A percentile compares a stretch with the other conserved stretches of the same genome.
These are phyloP conservation scores for Danionella cerebrum DNA, from an alignment of 2,113 vertebrate species.

Conservation along the genomic window DNA sequence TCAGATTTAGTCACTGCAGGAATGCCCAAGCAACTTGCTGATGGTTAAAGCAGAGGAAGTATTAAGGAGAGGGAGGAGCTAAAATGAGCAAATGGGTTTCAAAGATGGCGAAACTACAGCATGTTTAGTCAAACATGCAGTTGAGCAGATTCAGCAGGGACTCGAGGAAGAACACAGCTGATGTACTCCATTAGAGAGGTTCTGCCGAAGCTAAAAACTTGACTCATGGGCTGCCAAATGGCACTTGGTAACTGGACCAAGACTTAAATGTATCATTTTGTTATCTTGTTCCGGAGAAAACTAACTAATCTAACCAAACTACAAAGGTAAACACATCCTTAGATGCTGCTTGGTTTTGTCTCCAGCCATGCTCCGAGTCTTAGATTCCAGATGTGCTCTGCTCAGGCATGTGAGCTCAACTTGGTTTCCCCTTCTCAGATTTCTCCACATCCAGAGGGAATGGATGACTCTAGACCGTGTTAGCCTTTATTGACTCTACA, in stretches of 20 bases:
- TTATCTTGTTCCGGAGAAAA: too few species aligned
- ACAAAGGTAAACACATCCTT: too few species aligned
- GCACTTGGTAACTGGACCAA: too few species aligned
- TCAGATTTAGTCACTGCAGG: slow-evolving; percentile 31
- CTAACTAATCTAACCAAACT: too few species aligned
- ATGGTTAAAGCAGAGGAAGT: slow-evolving; percentile 29
- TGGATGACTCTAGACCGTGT: slow-evolving; percentile 11
- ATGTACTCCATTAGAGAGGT: neutral
- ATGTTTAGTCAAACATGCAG: slow-evolving; percentile 24
- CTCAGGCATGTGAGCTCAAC: slow-evolving; percentile 34
- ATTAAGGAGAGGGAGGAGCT: slow-evolving; percentile 35
- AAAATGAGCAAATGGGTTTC: slow-evolving; percentile 37
- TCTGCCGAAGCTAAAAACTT: too few species aligned
- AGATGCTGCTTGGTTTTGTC: too few species aligned
- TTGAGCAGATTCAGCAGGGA: neutral
- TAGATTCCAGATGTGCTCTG: slow-evolving; percentile 53
- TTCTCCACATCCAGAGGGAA: slow-evolving; percentile 39
- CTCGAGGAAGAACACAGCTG: neutral
- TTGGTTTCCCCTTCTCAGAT: slow-evolving; percentile 39
- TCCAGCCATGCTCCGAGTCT: slow-evolving; percentile 31
- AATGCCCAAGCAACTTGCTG: slow-evolving; percentile 38
- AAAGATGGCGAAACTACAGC: slow-evolving; percentile 38
- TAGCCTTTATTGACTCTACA: slow-evolving; percentile 12
- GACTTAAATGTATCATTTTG: too few species aligned
- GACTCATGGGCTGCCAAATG: too few species aligned